Evolutionary conservation across 37 sponge, comb jelly and placozoan genomes (phyloP).

Genomic region (Ephydatia muelleri): DNA sequence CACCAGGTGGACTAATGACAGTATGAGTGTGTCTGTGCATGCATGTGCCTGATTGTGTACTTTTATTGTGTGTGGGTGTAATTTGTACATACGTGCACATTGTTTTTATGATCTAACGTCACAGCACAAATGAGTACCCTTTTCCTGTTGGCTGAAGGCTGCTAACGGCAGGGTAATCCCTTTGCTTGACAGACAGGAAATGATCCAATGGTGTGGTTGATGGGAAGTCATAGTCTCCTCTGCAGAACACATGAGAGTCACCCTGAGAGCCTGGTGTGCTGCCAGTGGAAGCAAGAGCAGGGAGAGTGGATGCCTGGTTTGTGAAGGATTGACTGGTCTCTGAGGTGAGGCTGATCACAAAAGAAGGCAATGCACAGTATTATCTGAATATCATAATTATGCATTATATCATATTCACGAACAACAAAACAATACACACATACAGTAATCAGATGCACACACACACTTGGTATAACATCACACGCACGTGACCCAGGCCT

Average conservation of each 20-base stretch:
- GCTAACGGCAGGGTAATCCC: constrained; percentile 17
- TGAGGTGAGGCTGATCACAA: constrained; percentile 15
- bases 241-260: constrained; percentile 65
- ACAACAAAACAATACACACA: not conserved
- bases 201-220: constrained; percentile 9
- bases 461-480: not conserved
- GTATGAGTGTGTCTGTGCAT: not conserved
- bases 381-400: not conserved
- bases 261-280: no score
- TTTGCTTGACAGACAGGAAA: constrained; percentile 42
- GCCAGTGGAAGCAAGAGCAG: no score
- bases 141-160: constrained; percentile 8
- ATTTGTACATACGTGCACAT: not conserved
- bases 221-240: constrained; percentile 68
- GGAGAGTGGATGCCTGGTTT: not conserved
- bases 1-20: not conserved
- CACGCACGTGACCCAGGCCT: not conserved
- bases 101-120: not conserved
- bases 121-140: constrained; percentile 29
- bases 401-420: no score
- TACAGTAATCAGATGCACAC: not conserved
- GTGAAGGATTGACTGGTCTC: constrained; percentile 30
- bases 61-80: not conserved
- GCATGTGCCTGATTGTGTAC: no score
- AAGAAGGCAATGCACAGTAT: not conserved